Evolutionary conservation across 37 sponge, comb jelly and placozoan species (phyloP), one percentile per base, ranked within the genome.

Genomic region (Theonella swinhoei): DNA sequence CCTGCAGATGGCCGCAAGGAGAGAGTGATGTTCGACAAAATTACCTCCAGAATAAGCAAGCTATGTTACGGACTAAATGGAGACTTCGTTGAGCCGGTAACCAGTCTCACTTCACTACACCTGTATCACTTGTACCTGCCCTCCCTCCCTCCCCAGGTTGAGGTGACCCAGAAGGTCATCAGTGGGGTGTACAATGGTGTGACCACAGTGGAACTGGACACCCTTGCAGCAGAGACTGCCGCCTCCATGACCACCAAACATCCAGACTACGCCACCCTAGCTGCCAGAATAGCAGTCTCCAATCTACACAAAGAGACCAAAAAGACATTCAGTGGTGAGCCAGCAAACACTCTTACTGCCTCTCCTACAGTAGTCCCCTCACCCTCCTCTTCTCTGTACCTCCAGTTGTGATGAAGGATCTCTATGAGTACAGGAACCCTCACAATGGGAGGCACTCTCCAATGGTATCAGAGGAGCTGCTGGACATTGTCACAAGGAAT

Each of bases 241-340:
- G 99, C 99, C 34, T 78, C 97, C 17, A 94, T 99, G 88, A 95
- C 99, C 60, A 99, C 99, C 40, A 90, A 93, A 35, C 99, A 99
- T 43, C 99, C 99, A 0, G 99, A 99, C 94, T 99, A 97, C 75
- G 98, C 98, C 64, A 89, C 89, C 38, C 83, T 99, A 34, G 99
- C 99, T 26, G 99, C 98, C 22, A 85, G 99, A 23, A 95, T 99
- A 34, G 94, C 96, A 32, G 95, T 97, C 35, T 95, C 96, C 30
- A 99, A 99, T 72, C 94, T 99, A 7, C 99, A 99, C 89, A 99
- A 99, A 72, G 96, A 99, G 78, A 96, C 99, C 29, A 93, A 97
- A 87, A 99, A 99, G 72, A 72, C 34, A 38, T 97, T 97, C 69
- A 85, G 86, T 38, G 72, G 89, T 94, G 68, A 40, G 82, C 39